phyloP scores from a whole-genome alignment of 2,888 invertebrate genomes.

The Dolichomitus sp. region DNA sequence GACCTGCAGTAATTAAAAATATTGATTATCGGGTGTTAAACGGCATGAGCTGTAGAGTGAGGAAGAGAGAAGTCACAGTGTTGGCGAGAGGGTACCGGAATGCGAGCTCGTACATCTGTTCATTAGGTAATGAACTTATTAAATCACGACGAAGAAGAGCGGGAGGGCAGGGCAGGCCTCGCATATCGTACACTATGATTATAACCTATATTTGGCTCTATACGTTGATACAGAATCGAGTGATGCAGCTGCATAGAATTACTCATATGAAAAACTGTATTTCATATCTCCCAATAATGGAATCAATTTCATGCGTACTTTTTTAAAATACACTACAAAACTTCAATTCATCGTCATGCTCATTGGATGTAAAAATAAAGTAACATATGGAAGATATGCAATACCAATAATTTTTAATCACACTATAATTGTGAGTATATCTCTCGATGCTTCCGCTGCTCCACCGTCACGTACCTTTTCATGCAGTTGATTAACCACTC shows the following conservation, averaged over 20 bases:
- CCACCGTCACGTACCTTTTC: neutral
- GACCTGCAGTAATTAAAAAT: constrained; percentile 84
- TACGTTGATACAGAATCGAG: constrained; percentile 15
- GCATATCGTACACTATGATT: constrained; percentile 13
- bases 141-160: constrained; percentile 77
- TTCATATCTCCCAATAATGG: neutral
- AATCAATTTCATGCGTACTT: neutral
- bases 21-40: constrained; percentile 81
- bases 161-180: constrained; percentile 62
- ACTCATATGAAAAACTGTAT: neutral
- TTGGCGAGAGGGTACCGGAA: constrained; percentile 26
- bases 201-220: constrained; percentile 32
- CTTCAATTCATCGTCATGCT: neutral
- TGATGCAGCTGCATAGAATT: neutral
- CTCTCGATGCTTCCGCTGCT: too few relatives aligned
- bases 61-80: constrained; percentile 41
- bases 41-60: constrained; percentile 29
- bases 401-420: neutral
- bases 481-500: constrained; percentile 77
- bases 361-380: neutral
- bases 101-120: constrained; percentile 80
- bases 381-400: neutral
- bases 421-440: neutral
- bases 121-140: constrained; percentile 85
- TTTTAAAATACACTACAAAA: neutral